Evolutionary conservation across 92 coral and sea anemone species (phyloP).

Genomic region (Umimayanthus chanpuru): DNA sequence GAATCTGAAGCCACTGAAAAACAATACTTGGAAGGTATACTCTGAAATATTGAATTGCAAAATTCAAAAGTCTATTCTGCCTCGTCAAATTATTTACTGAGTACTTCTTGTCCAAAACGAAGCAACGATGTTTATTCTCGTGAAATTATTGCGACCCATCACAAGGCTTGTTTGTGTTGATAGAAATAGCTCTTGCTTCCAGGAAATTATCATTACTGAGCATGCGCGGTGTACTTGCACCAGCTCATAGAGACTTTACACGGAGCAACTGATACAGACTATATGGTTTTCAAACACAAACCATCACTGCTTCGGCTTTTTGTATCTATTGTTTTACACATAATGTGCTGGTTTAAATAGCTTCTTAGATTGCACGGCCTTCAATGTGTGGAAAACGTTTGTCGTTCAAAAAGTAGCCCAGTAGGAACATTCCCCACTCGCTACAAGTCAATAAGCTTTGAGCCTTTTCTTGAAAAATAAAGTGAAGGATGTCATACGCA

Average conservation of each 20-base stretch:
- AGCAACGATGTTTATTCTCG: not conserved
- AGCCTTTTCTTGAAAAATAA: too few relatives aligned
- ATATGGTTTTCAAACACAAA: too few relatives aligned
- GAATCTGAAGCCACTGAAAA: not conserved
- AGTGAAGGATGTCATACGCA: too few relatives aligned
- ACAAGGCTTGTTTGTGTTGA: not conserved
- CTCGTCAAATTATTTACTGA: not conserved
- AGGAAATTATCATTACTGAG: not conserved
- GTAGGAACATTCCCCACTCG: not conserved
- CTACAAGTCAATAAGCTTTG: not conserved
- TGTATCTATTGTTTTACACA: not conserved
- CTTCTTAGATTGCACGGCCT: not conserved
- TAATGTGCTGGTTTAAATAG: too few relatives aligned
- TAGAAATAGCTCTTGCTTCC: conserved; percentile 1
- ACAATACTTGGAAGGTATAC: not conserved
- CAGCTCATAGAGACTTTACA: not conserved
- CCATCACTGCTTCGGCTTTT: too few relatives aligned
- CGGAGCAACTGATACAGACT: not conserved
- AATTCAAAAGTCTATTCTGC: too few relatives aligned
- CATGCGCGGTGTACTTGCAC: conserved; percentile 1
- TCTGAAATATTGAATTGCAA: not conserved
- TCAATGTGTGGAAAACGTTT: not conserved
- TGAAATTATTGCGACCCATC: not conserved
- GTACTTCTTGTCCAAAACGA: not conserved
- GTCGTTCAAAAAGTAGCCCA: not conserved